Percentiles rank a stretch among this genome's conserved stretches.
phyloP scores from a whole-genome alignment of 2,797 vertebrate genomes.

The Neosilurus mollespiculum region DNA sequence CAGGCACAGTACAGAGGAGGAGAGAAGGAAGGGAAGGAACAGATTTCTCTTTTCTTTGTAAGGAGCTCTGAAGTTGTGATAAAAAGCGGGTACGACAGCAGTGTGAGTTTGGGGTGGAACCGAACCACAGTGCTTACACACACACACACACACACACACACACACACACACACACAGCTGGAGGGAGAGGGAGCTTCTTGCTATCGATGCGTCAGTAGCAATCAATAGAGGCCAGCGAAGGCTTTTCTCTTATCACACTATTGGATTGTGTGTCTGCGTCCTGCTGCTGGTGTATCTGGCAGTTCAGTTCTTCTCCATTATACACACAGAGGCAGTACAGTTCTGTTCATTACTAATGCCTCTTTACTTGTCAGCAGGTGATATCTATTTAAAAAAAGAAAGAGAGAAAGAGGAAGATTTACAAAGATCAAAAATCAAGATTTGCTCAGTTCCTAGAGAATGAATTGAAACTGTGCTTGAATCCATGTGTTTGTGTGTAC shows the following conservation, averaged over 20 bases:
- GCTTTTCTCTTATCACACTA: constrained; percentile 50
- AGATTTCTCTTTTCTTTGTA: constrained; percentile 37
- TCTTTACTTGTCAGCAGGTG: neutral
- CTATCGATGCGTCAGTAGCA: constrained; percentile 34
- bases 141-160: neutral
- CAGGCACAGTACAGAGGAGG: constrained; percentile 24
- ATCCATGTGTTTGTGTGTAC: constrained; percentile 8
- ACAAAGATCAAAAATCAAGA: neutral
- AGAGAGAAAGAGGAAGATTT: neutral
- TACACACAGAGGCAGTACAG: constrained; percentile 6
- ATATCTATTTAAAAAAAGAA: neutral
- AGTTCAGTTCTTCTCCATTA: constrained; percentile 36
- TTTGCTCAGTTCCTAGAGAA: neutral
- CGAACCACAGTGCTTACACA: constrained; percentile 19
- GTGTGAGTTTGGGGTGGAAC: constrained; percentile 32
- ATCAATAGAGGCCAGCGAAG: constrained; percentile 44
- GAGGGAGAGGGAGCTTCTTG: constrained; percentile 16
- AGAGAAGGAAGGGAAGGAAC: constrained; percentile 32
- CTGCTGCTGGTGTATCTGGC: constrained; percentile 28
- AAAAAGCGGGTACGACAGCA: constrained; percentile 33
- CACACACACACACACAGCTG: neutral
- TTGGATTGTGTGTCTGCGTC: constrained; percentile 46
- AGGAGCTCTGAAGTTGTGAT: constrained; percentile 36
- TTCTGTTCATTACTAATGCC: constrained; percentile 11
- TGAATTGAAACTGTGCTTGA: neutral